A percentile compares a stretch with the other conserved stretches of the same genome.
Evolutionary conservation across 2,113 vertebrate species (phyloP).

Genomic region (Hepsetus odoe): DNA sequence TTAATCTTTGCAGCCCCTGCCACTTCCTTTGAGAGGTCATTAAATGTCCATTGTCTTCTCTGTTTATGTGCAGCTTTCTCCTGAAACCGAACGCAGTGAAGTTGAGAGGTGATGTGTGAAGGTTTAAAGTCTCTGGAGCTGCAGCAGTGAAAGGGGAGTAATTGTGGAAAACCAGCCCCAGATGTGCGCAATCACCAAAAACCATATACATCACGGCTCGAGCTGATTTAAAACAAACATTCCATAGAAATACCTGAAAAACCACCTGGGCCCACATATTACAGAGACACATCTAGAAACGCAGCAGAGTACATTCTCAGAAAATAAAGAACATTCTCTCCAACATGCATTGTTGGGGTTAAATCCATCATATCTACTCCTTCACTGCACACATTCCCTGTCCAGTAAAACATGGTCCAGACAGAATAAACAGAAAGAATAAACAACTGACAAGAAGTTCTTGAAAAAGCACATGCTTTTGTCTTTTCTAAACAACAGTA

Average conservation of each 20-base stretch:
- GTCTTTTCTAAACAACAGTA: not conserved
- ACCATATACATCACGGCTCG: slow-evolving; percentile 13
- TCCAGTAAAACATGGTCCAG: not conserved
- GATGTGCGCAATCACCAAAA: slow-evolving; percentile 43
- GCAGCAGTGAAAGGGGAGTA: not conserved
- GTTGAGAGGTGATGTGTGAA: not conserved
- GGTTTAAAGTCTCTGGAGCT: not conserved
- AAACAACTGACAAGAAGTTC: slow-evolving; percentile 3
- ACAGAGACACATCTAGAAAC: not conserved
- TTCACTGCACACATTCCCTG: not conserved
- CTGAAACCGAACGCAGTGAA: not conserved
- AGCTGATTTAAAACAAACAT: slow-evolving; percentile 15
- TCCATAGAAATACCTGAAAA: not conserved
- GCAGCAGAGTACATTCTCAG: too few species aligned
- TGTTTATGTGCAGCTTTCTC: slow-evolving; percentile 18
- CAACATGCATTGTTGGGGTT: not conserved
- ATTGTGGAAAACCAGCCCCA: slow-evolving; percentile 40
- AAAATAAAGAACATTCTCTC: too few species aligned
- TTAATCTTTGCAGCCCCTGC: slow-evolving; percentile 28
- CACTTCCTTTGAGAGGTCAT: slow-evolving; percentile 39
- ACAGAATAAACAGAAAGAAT: not conserved
- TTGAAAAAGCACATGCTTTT: not conserved
- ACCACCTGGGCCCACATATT: not conserved
- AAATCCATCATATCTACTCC: not conserved
- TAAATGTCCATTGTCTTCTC: slow-evolving; percentile 25